Base-by-base conservation (phyloP, 2,113 vertebrate species). In the Nannobrachium achirus region DNA sequence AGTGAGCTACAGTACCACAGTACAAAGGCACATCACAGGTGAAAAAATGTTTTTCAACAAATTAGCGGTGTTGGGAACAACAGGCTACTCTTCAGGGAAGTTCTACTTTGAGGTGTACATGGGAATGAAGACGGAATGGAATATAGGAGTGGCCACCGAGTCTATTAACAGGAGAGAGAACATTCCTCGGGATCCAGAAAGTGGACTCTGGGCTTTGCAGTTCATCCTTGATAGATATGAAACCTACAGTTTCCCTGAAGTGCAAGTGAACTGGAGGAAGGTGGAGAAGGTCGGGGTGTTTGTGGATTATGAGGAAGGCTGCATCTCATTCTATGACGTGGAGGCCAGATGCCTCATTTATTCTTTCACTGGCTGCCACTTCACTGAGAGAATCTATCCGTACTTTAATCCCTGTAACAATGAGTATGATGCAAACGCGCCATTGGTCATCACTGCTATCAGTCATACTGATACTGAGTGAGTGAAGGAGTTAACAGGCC, bases 71-170 rank as follows among this genome's bases (percentile, higher is more conserved):
- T 25, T 88, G 67, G 84, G 82, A 4, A 1, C 15, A 0, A 63
- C 6, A 16, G 78, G 79, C 20, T 75, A 80, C 45, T 55, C 38
- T 0, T 69, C 67, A 0, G 0, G 45, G 0, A 81, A 53, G 65
- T 80, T 85, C 64, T 89, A 89, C 75, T 88, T 86, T 0, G 83
- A 88, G 81, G 88, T 88, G 10, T 7, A 53, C 0, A 80, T 87
- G 46, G 64, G 80, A 0, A 19, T 25, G 14, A 88, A 89, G 78
- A 77, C 57, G 0, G 83, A 87, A 13, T 89, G 86, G 84, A 49
- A 49, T 45, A 46, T 89, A 74, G 88, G 88, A 2, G 41, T 88
- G 13, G 79, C 71, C n/a, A 49, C 4, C 1, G 76, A 49, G 0
- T 85, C 85, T 0, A 3, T 80, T 11, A 58, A 62, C 45, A 83